Base-by-base conservation (phyloP, 2,888 invertebrate species). In the Cepaea hortensis region DNA sequence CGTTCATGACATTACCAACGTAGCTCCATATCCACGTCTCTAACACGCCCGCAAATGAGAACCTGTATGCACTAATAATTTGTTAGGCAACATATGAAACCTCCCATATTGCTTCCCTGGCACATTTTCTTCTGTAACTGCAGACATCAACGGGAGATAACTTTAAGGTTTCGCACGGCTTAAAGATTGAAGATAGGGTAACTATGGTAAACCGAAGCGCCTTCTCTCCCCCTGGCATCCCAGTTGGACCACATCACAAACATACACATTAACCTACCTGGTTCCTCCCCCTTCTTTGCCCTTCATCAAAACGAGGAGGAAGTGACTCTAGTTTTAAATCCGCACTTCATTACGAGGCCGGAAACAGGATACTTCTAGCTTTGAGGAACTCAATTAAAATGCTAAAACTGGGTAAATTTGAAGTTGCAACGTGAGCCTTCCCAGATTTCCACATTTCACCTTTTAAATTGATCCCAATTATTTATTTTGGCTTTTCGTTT, bases 371-470 rank as follows among this genome's bases (percentile, higher is more conserved):
- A 55, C 72, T 61, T 18, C 55, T 23, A 73, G 82, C 82, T 82
- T 82, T 73, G 50, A 35, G 73, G 50, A 82, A 82, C 82, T 82
- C 82, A 82, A 82, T 82, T 82, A 82, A 82, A 82, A 82, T 82
- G 82, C 82, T 82, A 82, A 82, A 82, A 82, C 82, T 82, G 72
- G 82, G 82, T 82, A 82, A 82, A 82, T 82, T 82, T 82, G 82
- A 82, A 72, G 82, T 70, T 82, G 72, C 82, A 82, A 82, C 7
- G 23, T 82, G 82, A 82, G 82, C 73, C 82, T 68, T 73, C 70
- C 82, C 72, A 73, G 82, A 82, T 82, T 73, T 73, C 82, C 50
- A 73, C 82, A 73, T 82, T 72, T 65, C 46, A 79, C 79, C 61
- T 82, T 73, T 23, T 72, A 68, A 82, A 82, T 82, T 82, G 82